Evolutionary conservation across 2,888 invertebrate species (phyloP).

Genomic region (Synanthedon andrenaeformis): DNA sequence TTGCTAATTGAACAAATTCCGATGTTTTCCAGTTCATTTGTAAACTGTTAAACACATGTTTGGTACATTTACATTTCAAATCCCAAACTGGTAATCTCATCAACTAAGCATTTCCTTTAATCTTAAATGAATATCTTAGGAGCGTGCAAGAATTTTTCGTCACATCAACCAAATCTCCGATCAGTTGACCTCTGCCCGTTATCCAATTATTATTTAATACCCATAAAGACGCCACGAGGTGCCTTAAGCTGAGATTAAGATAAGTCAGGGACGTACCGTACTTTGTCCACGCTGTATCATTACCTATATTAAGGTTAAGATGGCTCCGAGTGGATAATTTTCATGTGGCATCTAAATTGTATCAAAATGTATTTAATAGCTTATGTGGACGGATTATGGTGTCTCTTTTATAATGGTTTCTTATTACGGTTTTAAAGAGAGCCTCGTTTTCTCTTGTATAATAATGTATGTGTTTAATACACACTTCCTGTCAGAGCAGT

Average conservation of each 20-base stretch:
- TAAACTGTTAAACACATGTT: too few species aligned
- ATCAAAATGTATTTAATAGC: slow-evolving; percentile 40
- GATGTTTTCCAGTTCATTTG: too few species aligned
- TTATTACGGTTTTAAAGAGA: background rate
- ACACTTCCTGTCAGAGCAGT: background rate
- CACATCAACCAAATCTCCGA: slow-evolving; percentile 22
- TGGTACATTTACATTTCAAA: too few species aligned
- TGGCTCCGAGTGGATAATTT: slow-evolving; percentile 32
- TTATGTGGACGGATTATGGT: slow-evolving; percentile 39
- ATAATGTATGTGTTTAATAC: slow-evolving; percentile 5
- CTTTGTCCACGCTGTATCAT: slow-evolving; percentile 52
- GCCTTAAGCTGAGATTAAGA: slow-evolving; percentile 61
- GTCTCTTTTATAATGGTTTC: slow-evolving; percentile 21
- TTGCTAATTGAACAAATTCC: too few species aligned
- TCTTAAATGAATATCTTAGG: background rate
- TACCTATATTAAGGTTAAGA: slow-evolving; percentile 46
- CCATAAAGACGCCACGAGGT: slow-evolving; percentile 43
- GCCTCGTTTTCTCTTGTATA: slow-evolving; percentile 1
- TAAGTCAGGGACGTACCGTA: slow-evolving; percentile 26
- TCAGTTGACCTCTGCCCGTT: slow-evolving; percentile 48
- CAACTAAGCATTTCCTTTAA: background rate
- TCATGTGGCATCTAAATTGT: slow-evolving; percentile 54
- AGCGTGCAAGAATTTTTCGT: background rate
- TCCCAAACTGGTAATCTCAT: background rate
- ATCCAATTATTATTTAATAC: slow-evolving; percentile 65